Evolutionary conservation across 2,113 vertebrate species (phyloP).

Genomic region (Apodemus sylvaticus): DNA sequence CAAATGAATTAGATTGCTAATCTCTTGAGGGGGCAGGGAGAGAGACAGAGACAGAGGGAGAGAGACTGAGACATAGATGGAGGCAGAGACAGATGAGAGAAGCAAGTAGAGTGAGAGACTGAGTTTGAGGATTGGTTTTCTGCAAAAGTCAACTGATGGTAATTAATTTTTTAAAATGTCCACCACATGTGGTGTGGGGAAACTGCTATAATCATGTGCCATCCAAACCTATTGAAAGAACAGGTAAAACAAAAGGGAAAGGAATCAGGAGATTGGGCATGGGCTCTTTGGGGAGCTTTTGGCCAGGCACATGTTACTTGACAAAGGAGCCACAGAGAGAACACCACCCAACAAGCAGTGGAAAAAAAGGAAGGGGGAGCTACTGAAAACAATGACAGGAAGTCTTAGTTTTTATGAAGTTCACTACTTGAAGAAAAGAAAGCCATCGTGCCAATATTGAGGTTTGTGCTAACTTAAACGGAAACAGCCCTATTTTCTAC

Average conservation of each 20-base stretch:
- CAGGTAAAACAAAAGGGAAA: background rate
- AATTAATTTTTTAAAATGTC: background rate
- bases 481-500: background rate
- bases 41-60: background rate
- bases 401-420: background rate
- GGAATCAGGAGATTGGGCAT: too few relatives aligned
- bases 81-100: background rate
- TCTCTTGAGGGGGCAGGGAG: background rate
- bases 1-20: constrained; percentile 13
- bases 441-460: background rate
- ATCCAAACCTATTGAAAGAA: background rate
- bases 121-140: background rate
- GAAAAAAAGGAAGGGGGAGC: background rate
- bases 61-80: background rate
- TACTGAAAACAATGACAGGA: background rate
- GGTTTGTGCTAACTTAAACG: background rate
- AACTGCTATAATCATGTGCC: background rate
- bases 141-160: background rate
- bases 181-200: background rate
- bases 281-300: background rate
- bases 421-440: background rate
- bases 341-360: fast-evolving
- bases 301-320: fast-evolving
- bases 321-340: background rate
- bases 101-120: background rate